phyloP scores from a whole-genome alignment of 2,888 invertebrate genomes.

The Campoletis raptor region DNA sequence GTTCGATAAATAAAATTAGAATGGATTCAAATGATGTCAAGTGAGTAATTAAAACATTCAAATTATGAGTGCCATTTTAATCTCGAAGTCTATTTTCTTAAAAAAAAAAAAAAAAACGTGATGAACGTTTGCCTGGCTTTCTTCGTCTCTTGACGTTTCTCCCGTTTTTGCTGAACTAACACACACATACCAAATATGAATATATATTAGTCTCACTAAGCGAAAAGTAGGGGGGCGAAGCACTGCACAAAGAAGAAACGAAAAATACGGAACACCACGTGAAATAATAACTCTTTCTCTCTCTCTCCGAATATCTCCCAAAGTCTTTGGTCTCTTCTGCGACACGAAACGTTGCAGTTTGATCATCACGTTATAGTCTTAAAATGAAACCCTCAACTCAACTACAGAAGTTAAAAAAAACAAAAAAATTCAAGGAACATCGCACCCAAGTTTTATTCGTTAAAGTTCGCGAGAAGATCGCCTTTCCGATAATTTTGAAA shows the following conservation, averaged over 20 bases:
- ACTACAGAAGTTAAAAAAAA: background rate
- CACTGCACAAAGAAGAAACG: background rate
- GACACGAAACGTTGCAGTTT: background rate
- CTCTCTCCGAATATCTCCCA: background rate
- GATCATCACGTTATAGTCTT: background rate
- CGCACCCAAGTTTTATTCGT: background rate
- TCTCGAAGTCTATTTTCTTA: too few species aligned
- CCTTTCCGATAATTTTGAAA: slow-evolving; percentile 5
- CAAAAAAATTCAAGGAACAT: background rate
- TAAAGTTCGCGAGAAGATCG: background rate
- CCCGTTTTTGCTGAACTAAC: background rate
- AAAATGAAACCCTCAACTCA: background rate
- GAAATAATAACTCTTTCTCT: too few species aligned
- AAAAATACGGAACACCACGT: background rate
- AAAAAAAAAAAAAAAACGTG: too few species aligned
- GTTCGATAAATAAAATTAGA: too few species aligned
- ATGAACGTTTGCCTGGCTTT: background rate
- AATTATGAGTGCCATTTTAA: too few species aligned
- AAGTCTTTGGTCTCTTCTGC: background rate
- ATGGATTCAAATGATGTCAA: too few species aligned
- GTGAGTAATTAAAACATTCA: too few species aligned
- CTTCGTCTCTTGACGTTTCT: background rate
- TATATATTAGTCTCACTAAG: background rate
- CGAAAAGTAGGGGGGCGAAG: background rate
- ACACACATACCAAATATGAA: background rate